Percentiles rank a stretch among this genome's conserved stretches.
These are phyloP conservation scores for Cephonodes hylas DNA, from an alignment of 2,888 invertebrate genomes.

Conservation along the genomic window DNA sequence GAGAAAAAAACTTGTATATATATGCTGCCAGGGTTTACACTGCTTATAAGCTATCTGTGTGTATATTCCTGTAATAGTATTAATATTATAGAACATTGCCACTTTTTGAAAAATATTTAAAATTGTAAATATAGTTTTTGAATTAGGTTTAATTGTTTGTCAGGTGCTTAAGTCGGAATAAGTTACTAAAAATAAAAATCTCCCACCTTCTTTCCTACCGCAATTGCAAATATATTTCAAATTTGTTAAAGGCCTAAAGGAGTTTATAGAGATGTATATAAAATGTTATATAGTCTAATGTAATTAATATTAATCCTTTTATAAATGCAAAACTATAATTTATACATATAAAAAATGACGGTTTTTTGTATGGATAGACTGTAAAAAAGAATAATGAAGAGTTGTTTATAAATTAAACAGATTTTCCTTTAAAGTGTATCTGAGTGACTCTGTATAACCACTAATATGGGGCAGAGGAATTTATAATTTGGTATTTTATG, in stretches of 20 bases:
- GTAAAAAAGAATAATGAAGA: background rate
- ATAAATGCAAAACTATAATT: conserved; percentile 4
- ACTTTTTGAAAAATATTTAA: background rate
- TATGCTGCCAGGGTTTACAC: no score
- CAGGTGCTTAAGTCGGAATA: background rate
- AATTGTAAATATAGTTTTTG: background rate
- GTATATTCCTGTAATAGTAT: no score
- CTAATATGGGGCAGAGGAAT: no score
- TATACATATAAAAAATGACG: background rate
- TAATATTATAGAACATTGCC: no score
- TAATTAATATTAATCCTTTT: conserved; percentile 1
- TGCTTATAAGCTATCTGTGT: no score
- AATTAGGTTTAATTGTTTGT: background rate
- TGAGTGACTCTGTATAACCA: no score
- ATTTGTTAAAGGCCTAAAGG: background rate
- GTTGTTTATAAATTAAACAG: background rate
- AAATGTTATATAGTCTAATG: background rate
- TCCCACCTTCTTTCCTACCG: conserved; percentile 4
- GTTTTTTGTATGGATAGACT: background rate
- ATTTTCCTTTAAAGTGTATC: no score
- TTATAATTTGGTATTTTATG: no score
- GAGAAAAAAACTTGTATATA: no score
- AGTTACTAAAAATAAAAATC: background rate
- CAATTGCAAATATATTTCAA: background rate
- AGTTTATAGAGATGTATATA: background rate